A percentile compares a stretch with the other conserved stretches of the same genome.
phyloP scores from a whole-genome alignment of 1,140 invertebrate genomes.

The Akabosia matsudoensis region DNA sequence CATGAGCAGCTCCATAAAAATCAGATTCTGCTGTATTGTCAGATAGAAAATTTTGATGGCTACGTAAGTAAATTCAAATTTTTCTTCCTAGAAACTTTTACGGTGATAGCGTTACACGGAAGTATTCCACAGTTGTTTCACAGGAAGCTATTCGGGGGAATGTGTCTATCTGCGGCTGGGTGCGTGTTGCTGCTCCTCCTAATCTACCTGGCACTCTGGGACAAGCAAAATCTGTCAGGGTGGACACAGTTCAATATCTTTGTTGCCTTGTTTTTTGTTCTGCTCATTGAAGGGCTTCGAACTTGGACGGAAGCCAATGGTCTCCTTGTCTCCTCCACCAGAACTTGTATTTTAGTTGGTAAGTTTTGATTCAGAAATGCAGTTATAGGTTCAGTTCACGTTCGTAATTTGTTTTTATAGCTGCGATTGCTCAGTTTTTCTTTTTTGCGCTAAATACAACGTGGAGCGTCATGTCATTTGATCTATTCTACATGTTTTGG shows the following conservation, averaged over 20 bases:
- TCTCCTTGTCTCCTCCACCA: too few relatives aligned
- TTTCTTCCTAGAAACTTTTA: background rate
- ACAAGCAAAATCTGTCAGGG: conserved; percentile 26
- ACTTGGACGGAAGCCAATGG: conserved; percentile 3
- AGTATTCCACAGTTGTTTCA: background rate
- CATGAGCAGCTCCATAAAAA: conserved; percentile 8
- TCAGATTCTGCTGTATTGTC: conserved; percentile 21
- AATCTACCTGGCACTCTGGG: conserved; percentile 28
- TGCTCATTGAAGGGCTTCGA: conserved; percentile 26
- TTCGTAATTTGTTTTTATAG: background rate
- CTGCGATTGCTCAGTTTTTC: conserved; percentile 30
- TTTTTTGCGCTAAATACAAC: conserved; percentile 34
- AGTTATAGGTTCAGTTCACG: background rate
- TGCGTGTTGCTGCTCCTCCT: background rate
- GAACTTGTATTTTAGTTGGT: too few relatives aligned
- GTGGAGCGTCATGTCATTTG: conserved; percentile 30
- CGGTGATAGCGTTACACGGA: background rate
- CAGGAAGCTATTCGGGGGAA: background rate
- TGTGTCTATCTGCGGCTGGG: background rate
- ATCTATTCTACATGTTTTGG: conserved; percentile 32
- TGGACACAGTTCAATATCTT: conserved; percentile 35
- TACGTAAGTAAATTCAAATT: conserved; percentile 12
- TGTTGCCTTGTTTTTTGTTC: conserved; percentile 21
- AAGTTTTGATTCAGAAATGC: too few relatives aligned
- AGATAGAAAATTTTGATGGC: conserved; percentile 20